phyloP scores from a whole-genome alignment of 2,888 invertebrate genomes.

The Yponomeuta malinellus region DNA sequence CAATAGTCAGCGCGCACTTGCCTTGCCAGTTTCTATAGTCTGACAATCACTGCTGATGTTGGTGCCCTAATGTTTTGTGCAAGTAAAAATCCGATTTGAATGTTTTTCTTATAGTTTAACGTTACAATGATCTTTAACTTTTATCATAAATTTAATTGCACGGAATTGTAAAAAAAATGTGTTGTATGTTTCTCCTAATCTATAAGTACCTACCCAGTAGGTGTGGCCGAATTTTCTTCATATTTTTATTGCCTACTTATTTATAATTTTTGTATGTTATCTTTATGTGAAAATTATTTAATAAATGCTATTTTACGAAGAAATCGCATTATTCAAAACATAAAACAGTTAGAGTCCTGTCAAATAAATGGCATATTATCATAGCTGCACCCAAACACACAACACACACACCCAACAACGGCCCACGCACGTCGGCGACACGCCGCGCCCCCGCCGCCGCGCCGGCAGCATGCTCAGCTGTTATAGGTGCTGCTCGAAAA shows the following conservation, averaged over 20 bases:
- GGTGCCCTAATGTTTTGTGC: slow-evolving; percentile 62
- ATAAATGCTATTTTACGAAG: slow-evolving; percentile 69
- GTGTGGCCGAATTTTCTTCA: slow-evolving; percentile 67
- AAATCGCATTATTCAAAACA: slow-evolving; percentile 60
- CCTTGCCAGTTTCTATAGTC: slow-evolving; percentile 75
- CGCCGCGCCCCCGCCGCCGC: no score
- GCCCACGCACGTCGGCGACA: no score
- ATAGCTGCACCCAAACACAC: slow-evolving; percentile 4
- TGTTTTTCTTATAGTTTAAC: slow-evolving; percentile 71
- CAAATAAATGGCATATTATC: background rate
- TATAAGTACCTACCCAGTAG: slow-evolving; percentile 63
- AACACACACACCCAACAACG: background rate
- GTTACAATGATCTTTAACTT: slow-evolving; percentile 71
- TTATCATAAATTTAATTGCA: slow-evolving; percentile 64
- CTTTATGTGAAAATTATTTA: slow-evolving; percentile 71
- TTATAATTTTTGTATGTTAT: slow-evolving; percentile 72
- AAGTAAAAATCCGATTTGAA: slow-evolving; percentile 75
- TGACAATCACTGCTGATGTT: slow-evolving; percentile 65
- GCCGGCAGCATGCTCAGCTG: no score
- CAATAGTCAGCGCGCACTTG: slow-evolving; percentile 62
- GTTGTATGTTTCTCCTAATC: slow-evolving; percentile 71
- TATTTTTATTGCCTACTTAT: slow-evolving; percentile 48
- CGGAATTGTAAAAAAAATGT: slow-evolving; percentile 71
- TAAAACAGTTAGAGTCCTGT: background rate
- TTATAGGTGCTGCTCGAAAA: no score